These are phyloP conservation scores for Eupithecia subumbrata DNA, from an alignment of 2,888 invertebrate genomes.

Conservation along the genomic window DNA sequence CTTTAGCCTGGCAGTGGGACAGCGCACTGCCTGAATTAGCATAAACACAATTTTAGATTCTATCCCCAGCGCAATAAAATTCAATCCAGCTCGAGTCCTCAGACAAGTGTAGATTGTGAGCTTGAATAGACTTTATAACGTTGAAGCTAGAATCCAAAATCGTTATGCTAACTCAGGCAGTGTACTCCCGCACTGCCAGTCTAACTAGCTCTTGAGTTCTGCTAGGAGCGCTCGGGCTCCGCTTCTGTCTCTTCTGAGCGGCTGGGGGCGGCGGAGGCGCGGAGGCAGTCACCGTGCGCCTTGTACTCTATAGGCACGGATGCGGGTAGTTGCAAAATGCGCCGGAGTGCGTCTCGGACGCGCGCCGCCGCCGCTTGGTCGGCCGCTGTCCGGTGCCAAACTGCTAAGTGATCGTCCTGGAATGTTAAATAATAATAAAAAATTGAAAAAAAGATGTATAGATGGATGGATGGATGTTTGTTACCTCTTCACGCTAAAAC, in stretches of 20 bases:
- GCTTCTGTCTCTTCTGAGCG: slow-evolving; percentile 37
- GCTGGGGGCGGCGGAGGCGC: slow-evolving; percentile 59
- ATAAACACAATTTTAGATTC: neutral
- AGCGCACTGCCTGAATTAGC: neutral
- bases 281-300: slow-evolving; percentile 72
- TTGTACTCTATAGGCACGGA: slow-evolving; percentile 98
- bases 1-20: neutral
- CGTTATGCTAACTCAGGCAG: neutral
- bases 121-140: neutral
- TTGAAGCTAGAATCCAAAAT: neutral
- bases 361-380: slow-evolving; percentile 94
- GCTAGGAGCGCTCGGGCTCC: slow-evolving; percentile 40
- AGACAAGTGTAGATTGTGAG: neutral
- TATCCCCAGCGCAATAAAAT: neutral
- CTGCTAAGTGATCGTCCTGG: slow-evolving; percentile 97
- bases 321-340: slow-evolving; percentile 97
- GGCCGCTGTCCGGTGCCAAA: slow-evolving; percentile 98
- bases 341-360: slow-evolving; percentile 96
- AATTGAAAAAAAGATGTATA: no score
- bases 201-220: slow-evolving; percentile 28
- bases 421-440: slow-evolving; percentile 15
- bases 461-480: no score
- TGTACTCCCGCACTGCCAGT: neutral
- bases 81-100: neutral
- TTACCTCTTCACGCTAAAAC: no score